Evolutionary conservation across 92 coral and sea anemone genomes (phyloP).

Genomic region (Desmophyllum pertusum): DNA sequence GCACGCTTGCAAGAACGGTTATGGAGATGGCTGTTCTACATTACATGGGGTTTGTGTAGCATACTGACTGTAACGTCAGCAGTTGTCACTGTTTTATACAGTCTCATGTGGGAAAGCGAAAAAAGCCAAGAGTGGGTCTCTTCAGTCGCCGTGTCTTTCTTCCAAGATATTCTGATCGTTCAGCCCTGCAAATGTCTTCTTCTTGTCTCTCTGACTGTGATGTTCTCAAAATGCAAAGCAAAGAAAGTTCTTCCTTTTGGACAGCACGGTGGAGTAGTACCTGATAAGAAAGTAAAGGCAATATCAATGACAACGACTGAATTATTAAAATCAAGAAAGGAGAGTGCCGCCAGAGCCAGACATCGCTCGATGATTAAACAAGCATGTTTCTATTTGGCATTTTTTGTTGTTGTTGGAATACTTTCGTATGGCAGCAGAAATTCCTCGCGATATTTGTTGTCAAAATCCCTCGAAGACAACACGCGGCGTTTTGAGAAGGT

Average conservation of each 20-base stretch:
- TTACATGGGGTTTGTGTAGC: constrained; percentile 59
- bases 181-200: constrained; percentile 68
- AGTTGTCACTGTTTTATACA: constrained; percentile 53
- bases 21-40: constrained; percentile 37
- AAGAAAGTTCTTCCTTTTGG: background rate
- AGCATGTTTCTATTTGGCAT: constrained; percentile 53
- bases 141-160: constrained; percentile 62
- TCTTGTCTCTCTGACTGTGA: constrained; percentile 52
- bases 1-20: constrained; percentile 16
- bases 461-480: constrained; percentile 45
- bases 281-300: background rate
- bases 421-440: constrained; percentile 67
- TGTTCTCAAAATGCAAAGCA: constrained; percentile 13
- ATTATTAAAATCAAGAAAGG: background rate
- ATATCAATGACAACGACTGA: background rate
- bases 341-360: background rate
- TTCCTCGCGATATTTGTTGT: constrained; percentile 53
- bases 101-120: constrained; percentile 72
- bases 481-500: constrained; percentile 60
- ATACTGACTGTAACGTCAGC: constrained; percentile 50
- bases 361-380: background rate
- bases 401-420: constrained; percentile 69
- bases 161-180: constrained; percentile 58
- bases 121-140: constrained; percentile 73
- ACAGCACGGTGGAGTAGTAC: background rate